Conservation (phyloP, 2,797 vertebrate species). For the Uromys caudimaculatus region DNA sequence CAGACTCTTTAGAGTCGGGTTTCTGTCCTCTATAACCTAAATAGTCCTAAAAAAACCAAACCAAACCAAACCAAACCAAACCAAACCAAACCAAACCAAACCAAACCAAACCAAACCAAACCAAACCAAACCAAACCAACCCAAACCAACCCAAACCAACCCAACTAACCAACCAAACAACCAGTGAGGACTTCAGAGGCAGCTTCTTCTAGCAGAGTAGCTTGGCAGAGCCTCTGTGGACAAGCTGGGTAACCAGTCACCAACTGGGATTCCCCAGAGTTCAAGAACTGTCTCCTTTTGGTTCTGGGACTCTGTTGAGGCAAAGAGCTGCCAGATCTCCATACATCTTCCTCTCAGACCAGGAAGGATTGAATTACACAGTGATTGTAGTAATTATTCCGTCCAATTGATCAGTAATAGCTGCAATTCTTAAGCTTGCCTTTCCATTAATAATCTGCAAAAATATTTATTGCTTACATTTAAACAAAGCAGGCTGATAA, state of each 20-base stretch:
- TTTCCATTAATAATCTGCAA: constrained; percentile 70
- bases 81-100: not conserved
- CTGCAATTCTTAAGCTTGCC: constrained; percentile 63
- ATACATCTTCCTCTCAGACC: not conserved
- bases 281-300: not conserved
- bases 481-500: constrained; percentile 64
- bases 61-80: not conserved
- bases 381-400: constrained; percentile 75
- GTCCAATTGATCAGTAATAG: constrained; percentile 74
- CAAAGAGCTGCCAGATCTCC: constrained; percentile 20
- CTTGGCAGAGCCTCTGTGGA: not conserved
- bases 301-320: not conserved
- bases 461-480: constrained; percentile 70
- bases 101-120: not conserved
- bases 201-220: not conserved
- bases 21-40: not conserved
- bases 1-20: not conserved
- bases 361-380: constrained; percentile 68
- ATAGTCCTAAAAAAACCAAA: not conserved
- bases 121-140: not conserved
- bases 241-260: not conserved
- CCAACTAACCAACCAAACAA: not conserved
- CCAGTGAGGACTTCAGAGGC: not conserved
- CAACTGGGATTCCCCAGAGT: not conserved
- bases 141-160: not conserved